Conservation (phyloP, 2,113 vertebrate genomes). For the Donacobius atricapilla region DNA sequence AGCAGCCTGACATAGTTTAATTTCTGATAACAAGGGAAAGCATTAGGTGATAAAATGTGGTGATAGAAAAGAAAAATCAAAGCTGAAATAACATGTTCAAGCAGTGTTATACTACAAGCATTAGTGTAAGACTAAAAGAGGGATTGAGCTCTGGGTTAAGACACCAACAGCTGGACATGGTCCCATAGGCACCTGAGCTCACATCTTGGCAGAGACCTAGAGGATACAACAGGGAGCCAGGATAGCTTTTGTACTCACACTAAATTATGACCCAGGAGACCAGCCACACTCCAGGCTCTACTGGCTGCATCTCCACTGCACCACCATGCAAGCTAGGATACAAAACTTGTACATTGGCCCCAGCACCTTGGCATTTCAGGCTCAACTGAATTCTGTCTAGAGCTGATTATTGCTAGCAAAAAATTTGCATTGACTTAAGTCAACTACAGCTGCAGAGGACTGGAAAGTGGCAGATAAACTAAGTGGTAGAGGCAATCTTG, state of each 20-base stretch:
- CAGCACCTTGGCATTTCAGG: neutral
- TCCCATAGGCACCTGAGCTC: neutral
- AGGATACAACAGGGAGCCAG: neutral
- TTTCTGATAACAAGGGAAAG: neutral
- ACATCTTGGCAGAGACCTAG: neutral
- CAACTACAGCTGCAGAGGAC: neutral
- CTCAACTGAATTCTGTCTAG: neutral
- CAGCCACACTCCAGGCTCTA: neutral
- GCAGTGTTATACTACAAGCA: neutral
- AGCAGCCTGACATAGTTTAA: neutral
- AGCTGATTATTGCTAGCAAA: neutral
- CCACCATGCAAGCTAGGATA: neutral
- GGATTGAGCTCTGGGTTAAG: neutral
- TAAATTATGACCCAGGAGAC: neutral
- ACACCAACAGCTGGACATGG: neutral
- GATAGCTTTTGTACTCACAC: neutral
- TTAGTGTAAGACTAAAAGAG: neutral
- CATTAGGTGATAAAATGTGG: neutral
- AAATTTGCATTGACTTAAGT: neutral
- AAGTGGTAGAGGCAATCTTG: neutral
- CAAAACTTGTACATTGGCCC: accelerated
- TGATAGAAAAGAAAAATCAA: neutral
- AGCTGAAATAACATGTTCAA: neutral
- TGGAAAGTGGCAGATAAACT: neutral
- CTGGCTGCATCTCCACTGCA: neutral